phyloP scores from a whole-genome alignment of 2,113 vertebrate genomes.

The Desmodus rotundus region DNA sequence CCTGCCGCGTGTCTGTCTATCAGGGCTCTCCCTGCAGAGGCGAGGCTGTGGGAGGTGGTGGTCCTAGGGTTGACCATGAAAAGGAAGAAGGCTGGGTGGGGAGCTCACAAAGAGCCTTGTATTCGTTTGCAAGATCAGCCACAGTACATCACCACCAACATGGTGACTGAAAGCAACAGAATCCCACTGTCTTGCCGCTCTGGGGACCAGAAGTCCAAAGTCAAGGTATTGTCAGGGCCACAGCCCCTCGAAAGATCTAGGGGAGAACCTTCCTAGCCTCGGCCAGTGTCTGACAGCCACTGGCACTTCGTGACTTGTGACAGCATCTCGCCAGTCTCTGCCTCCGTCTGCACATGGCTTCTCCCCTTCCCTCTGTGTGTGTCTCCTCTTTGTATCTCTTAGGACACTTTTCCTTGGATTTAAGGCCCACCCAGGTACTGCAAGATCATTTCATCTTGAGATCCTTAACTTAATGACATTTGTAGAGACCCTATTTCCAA shows the following conservation, averaged over 20 bases:
- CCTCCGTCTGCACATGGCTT: neutral
- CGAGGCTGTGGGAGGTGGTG: fast-evolving
- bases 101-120: neutral
- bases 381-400: neutral
- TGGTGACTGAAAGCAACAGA: neutral
- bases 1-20: fast-evolving
- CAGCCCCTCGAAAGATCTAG: neutral
- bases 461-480: neutral
- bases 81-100: neutral
- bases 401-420: neutral
- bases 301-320: neutral
- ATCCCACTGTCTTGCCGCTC: neutral
- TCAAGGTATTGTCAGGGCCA: neutral
- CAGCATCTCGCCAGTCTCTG: neutral
- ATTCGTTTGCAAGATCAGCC: fast-evolving
- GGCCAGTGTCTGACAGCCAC: neutral
- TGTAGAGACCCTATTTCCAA: neutral
- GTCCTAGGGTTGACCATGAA: neutral
- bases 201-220: neutral
- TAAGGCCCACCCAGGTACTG: neutral
- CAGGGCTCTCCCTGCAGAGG: neutral
- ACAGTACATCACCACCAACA: neutral
- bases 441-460: neutral
- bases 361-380: neutral
- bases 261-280: neutral